Evolutionary conservation across 2,113 vertebrate genomes (phyloP), one percentile per base, ranked within the genome.

Genomic region (Rhea pennata): DNA sequence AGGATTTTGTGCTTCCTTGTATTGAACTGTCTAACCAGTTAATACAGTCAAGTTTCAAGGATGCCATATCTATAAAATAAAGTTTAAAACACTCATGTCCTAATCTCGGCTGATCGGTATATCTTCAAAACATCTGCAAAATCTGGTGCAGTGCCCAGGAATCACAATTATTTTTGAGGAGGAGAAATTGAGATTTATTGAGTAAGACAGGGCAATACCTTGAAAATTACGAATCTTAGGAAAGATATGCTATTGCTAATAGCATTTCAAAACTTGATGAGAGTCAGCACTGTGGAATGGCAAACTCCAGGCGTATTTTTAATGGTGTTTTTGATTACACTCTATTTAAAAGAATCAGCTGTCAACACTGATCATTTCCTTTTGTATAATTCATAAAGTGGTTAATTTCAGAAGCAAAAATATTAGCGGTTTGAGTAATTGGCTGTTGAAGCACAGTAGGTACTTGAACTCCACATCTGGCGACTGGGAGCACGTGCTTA

Each of bases 71-170:
- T 69, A 59, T 3, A 40, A 15, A 96, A 82, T 17, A 21, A 97
- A 88, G 56, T 83, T 96, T 93, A 73, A 97, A 95, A 92, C 48
- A 92, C 62, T 58, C 81, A 46, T 61, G 83, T 89, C 92, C 92
- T 97, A 93, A 96, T 95, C 94, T 96, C 23, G 3, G 39, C 92
- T 90, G 90, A 97, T 97, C 76, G 5, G 93, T 71, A 94, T 87
- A 92, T 92, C 94, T 97, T 95, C 93, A 95, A 96, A 97, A 98
- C 93, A 97, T 96, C 96, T 98, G 95, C 84, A 88, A 71, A 72
- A 91, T 84, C 93, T 97, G 95, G 96, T 94, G 87, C 74, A 40
- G 14, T 93, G 96, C 95, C 96, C 85, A 95, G 86, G 71, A 96
- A 94, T 64, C 73, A 71, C 92, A 95, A 93, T 87, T 66, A 90